Percentiles rank a stretch among this genome's conserved stretches.
Evolutionary conservation across 2,113 vertebrate species (phyloP).

Genomic region (Lasiurus borealis): DNA sequence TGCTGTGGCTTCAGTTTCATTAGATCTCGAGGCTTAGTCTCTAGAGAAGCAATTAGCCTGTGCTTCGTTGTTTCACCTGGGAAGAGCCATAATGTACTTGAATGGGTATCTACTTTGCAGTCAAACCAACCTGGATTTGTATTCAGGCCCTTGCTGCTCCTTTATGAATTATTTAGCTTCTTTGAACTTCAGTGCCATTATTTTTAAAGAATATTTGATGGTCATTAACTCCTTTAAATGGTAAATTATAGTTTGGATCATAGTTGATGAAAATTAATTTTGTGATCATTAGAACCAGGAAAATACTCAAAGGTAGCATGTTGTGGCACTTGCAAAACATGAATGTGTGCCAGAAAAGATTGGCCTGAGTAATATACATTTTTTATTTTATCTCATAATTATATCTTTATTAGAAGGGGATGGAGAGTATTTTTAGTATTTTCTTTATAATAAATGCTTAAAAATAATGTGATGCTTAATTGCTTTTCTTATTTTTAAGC

Average conservation of each 20-base stretch:
- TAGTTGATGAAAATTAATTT: slow-evolving; percentile 44
- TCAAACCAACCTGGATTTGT: not conserved
- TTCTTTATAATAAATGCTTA: not conserved
- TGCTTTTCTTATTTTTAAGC: not conserved
- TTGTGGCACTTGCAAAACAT: not conserved
- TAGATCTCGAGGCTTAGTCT: not conserved
- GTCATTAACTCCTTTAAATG: not conserved
- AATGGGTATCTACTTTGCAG: not conserved
- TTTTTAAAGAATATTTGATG: not conserved
- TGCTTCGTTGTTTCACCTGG: not conserved
- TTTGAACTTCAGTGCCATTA: not conserved
- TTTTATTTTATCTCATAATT: slow-evolving; percentile 56
- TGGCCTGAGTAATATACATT: not conserved
- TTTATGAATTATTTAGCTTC: slow-evolving; percentile 7
- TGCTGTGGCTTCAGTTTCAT: not conserved
- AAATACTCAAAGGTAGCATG: not conserved
- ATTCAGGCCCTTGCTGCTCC: not conserved
- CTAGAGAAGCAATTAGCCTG: not conserved
- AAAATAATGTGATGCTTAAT: not conserved
- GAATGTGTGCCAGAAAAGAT: not conserved
- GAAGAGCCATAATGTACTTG: not conserved
- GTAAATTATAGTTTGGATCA: slow-evolving; percentile 17
- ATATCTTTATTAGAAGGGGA: not conserved
- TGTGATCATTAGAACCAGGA: not conserved
- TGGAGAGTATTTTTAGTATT: not conserved